Conservation (phyloP, 2,797 vertebrate species). For the Helarctos malayanus region DNA sequence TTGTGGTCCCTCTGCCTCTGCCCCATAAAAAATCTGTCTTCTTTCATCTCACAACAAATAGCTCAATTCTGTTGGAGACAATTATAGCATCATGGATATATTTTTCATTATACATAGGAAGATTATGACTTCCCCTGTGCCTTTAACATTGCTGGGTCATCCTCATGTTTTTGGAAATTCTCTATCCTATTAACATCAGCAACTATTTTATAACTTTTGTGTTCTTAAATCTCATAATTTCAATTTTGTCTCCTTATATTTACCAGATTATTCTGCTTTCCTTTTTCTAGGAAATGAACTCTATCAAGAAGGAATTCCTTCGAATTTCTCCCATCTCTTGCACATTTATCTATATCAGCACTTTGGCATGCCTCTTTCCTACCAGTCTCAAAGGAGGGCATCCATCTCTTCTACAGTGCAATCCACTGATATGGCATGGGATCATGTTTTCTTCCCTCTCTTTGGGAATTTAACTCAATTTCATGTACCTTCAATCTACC, state of each 20-base stretch:
- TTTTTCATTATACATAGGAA: not conserved
- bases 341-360: not conserved
- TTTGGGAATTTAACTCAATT: not conserved
- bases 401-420: not conserved
- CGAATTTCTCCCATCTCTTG: not conserved
- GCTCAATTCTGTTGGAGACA: not conserved
- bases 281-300: not conserved
- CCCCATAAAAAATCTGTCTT: not conserved
- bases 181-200: not conserved
- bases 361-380: not conserved
- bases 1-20: not conserved
- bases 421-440: not conserved
- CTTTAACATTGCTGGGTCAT: not conserved
- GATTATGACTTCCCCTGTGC: not conserved
- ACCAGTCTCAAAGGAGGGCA: not conserved
- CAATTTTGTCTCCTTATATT: not conserved
- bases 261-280: not conserved
- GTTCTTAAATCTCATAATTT: not conserved
- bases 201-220: not conserved
- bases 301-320: not conserved
- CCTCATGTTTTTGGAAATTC: not conserved
- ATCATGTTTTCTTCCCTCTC: not conserved
- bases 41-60: not conserved
- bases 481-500: not conserved
- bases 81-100: not conserved